phyloP scores from a whole-genome alignment of 2,797 vertebrate species.

The Cyclopterus lumpus region DNA sequence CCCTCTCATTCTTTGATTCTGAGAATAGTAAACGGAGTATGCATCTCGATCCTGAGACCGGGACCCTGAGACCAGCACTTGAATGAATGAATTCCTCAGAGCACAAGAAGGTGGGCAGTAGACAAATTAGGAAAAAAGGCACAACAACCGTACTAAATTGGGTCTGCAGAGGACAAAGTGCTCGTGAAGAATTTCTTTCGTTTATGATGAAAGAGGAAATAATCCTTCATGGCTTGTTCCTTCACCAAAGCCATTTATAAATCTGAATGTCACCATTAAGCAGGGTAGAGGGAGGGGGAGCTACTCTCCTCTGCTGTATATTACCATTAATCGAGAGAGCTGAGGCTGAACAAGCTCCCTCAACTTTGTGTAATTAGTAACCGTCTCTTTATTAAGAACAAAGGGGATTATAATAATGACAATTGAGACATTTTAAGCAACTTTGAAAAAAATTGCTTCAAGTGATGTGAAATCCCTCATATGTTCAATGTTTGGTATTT shows the following conservation, averaged over 20 bases:
- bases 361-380: constrained; percentile 77
- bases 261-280: constrained; percentile 79
- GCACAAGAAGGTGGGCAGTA: constrained; percentile 65
- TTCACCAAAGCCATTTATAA: constrained; percentile 83
- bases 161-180: constrained; percentile 83
- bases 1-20: constrained; percentile 81
- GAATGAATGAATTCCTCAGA: constrained; percentile 82
- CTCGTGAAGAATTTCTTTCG: constrained; percentile 80
- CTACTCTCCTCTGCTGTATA: constrained; percentile 57
- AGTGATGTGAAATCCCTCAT: constrained; percentile 40
- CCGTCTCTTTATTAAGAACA: constrained; percentile 68
- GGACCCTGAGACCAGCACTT: constrained; percentile 75
- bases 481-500: constrained; percentile 51
- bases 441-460: constrained; percentile 37
- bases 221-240: constrained; percentile 80
- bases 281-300: constrained; percentile 59
- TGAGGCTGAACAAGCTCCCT: constrained; percentile 65
- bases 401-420: constrained; percentile 53
- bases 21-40: constrained; percentile 79
- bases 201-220: constrained; percentile 83
- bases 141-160: constrained; percentile 87
- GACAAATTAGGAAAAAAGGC: constrained; percentile 71
- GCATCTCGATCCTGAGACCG: constrained; percentile 67
- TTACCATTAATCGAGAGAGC: constrained; percentile 75
- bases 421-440: constrained; percentile 54